Base-by-base conservation (phyloP, 2,888 invertebrate species). In the Allophyes oxyacanthae region DNA sequence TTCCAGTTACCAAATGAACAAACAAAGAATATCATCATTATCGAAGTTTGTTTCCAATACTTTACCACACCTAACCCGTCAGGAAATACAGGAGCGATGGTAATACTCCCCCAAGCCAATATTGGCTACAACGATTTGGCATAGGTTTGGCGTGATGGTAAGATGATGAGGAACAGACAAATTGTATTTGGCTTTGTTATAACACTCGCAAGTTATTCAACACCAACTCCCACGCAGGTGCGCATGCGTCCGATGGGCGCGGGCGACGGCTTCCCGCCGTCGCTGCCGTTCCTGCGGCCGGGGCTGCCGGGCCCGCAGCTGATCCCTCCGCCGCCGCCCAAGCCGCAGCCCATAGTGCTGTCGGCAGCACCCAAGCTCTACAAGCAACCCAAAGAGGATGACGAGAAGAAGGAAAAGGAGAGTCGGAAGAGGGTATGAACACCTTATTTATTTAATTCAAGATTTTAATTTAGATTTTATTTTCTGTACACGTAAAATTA, bases 331-430 rank as follows among this genome's bases (percentile, higher is more conserved):
- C 89, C 90, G 7, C 91, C 92, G 0, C 91, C 92, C 1, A 93
- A 94, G 54, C 89, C 93, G 0, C 95, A 95, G 72, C 96, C 96
- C 0, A 95, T 95, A 0, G 95, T 97, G 0, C 90, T 97, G 0
- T 95, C 96, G 10, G 96, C 96, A 11, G 96, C 96, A 10, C 96
- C 96, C 0, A 95, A 96, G 65, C 84, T 96, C 0, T 97, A 96
- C 78, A 95, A 95, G 67, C 94, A 95, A 69, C 84, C 87, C 64
- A 95, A 77, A 86, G 95, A 83, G 53, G 89, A 89, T 15, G 89
- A 89, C 0, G 85, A 85, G 20, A 89, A 86, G 49, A 89, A 86
- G 30, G 89, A 90, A 2, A 89, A 86, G 68, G 91, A 90, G 36
- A 85, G 81, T 53, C 84, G 82, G 54, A 91, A 90, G 66, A 75